Percentiles rank a stretch among this genome's conserved stretches.
Conservation (phyloP, 2,888 invertebrate genomes). For the Panopea generosa region DNA sequence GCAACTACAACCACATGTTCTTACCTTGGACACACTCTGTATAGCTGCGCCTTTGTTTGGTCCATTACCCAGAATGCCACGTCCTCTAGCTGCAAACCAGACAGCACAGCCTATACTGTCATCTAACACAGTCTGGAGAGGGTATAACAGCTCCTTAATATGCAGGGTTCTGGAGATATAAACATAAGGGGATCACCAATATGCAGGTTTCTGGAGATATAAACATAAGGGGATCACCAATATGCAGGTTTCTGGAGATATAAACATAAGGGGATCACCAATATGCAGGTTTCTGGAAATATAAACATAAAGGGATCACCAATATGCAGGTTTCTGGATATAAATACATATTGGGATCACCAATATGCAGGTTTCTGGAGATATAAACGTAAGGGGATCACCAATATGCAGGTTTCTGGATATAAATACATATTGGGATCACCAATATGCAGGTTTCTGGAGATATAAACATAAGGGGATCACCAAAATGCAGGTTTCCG, state of each 20-base stretch:
- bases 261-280: constrained; percentile 87
- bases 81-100: constrained; percentile 97
- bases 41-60: constrained; percentile 62
- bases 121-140: constrained; percentile 94
- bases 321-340: no score
- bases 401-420: no score
- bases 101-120: constrained; percentile 96
- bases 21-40: constrained; percentile 79
- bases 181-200: constrained; percentile 87
- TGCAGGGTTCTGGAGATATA: constrained; percentile 64
- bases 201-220: constrained; percentile 64
- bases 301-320: no score
- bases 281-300: constrained; percentile 72
- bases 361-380: no score
- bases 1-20: constrained; percentile 10
- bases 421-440: no score
- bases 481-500: not conserved
- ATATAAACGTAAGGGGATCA: no score
- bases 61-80: constrained; percentile 83
- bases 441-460: no score
- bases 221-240: constrained; percentile 87
- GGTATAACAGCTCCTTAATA: constrained; percentile 91
- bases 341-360: no score
- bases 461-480: no score
- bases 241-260: constrained; percentile 67